These are phyloP conservation scores for Eledona agricola DNA, from an alignment of 2,888 invertebrate genomes.

Conservation along the genomic window DNA sequence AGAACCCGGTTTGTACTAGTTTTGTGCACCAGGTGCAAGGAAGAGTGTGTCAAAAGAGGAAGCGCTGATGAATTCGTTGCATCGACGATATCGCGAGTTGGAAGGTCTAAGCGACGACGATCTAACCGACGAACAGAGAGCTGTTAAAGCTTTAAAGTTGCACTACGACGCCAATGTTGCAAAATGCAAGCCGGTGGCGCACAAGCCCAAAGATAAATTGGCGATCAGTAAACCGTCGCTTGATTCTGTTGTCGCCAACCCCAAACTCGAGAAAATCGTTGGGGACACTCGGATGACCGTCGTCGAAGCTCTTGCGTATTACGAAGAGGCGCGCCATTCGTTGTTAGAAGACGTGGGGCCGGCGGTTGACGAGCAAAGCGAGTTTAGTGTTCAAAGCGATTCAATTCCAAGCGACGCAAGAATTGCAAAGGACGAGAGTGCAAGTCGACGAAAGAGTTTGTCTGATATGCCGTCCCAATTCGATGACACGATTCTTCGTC, in stretches of 20 bases:
- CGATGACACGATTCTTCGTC: neutral
- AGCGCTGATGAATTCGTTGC: slow-evolving; percentile 49
- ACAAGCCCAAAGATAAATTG: slow-evolving; percentile 53
- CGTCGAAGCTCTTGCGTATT: slow-evolving; percentile 42
- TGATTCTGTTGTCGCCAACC: slow-evolving; percentile 56
- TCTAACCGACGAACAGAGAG: slow-evolving; percentile 54
- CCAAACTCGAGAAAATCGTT: slow-evolving; percentile 53
- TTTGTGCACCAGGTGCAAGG: slow-evolving; percentile 4
- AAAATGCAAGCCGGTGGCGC: slow-evolving; percentile 51
- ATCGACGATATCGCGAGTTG: slow-evolving; percentile 53
- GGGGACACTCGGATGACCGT: slow-evolving; percentile 50
- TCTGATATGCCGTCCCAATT: neutral
- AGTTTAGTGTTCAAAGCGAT: too few relatives aligned
- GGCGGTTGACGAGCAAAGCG: too few relatives aligned
- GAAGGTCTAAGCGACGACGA: slow-evolving; percentile 53
- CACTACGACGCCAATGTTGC: slow-evolving; percentile 51
- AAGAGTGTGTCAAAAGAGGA: slow-evolving; percentile 50
- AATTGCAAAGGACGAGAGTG: neutral
- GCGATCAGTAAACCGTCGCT: slow-evolving; percentile 59
- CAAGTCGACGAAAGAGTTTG: slow-evolving; percentile 13
- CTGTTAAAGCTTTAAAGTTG: slow-evolving; percentile 53
- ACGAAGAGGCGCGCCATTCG: too few relatives aligned
- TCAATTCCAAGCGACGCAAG: slow-evolving; percentile 6
- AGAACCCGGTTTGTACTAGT: neutral
- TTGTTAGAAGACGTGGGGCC: too few relatives aligned